Base-by-base conservation (phyloP, 2,888 invertebrate genomes). In the Hemithea aestivaria region DNA sequence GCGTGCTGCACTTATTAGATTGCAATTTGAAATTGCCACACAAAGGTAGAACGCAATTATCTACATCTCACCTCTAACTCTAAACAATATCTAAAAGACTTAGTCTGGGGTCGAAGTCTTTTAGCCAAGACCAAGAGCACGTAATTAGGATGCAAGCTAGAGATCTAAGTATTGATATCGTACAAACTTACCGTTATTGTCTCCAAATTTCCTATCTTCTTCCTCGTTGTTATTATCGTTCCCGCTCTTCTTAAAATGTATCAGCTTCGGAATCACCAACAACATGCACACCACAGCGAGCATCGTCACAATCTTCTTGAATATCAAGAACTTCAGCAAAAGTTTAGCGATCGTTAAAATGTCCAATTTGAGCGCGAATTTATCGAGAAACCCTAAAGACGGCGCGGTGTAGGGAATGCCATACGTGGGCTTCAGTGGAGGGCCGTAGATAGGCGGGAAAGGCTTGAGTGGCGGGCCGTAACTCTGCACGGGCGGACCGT, bases 271-370 rank as follows among this genome's bases (percentile, higher is more conserved):
- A 49, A 94, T 90, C 63, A 94, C 93, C 33, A 95, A 75, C 53
- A 95, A 72, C 63, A 94, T 84, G 62, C 92, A 94, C 55, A 94
- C 89, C 3, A 94, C 87, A 0, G 92, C 94, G 25, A 94, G 90
- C 74, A 94, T 94, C 55, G 94, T 93, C 39, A 95, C 91, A 33
- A 94, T 90, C 74, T 94, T 92, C 75, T 95, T 95, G 69, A 95
- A 94, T 53, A 95, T 91, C 2, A 94, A 77, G 32, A 94, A 70
- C 67, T 95, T 95, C 21, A 94, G 71, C 38, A 94, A 60, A 40
- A 94, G 89, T 75, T 94, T 94, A 0, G 93, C 93, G 35, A 94
- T 72, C 0, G 93, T 93, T 43, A 92, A 87, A 1, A 93, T 88
- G 58, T 92, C 92, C 32, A 94, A 61, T 73, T 94, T 94, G 11